Percentiles rank a stretch among this genome's conserved stretches.
phyloP scores from a whole-genome alignment of 2,888 invertebrate species.

The Synanthedon myopaeformis region DNA sequence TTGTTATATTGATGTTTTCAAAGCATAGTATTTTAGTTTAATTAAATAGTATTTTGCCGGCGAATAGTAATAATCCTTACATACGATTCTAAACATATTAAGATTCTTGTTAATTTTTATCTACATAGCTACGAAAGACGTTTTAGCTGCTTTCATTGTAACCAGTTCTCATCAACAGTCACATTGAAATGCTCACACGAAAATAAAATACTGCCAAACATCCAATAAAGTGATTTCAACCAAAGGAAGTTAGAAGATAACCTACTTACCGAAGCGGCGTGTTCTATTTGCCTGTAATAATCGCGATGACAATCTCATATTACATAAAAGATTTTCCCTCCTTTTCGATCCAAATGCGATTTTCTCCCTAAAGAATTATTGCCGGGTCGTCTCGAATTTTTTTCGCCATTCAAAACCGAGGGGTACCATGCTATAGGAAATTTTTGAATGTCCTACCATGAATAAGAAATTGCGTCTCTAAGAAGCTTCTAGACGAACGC shows the following conservation, averaged over 20 bases:
- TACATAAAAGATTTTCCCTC: constrained; percentile 71
- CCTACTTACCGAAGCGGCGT: constrained; percentile 68
- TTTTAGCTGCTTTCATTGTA: too few species aligned
- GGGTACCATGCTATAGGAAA: constrained; percentile 44
- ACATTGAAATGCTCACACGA: constrained; percentile 3
- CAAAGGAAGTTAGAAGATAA: constrained; percentile 66
- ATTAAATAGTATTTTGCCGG: too few species aligned
- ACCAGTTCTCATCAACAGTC: too few species aligned
- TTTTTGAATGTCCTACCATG: constrained; percentile 63
- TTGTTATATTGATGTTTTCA: too few species aligned
- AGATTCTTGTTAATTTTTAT: too few species aligned
- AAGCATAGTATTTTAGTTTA: too few species aligned
- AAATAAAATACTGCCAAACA: constrained; percentile 32
- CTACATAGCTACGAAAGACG: too few species aligned
- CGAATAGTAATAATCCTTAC: too few species aligned
- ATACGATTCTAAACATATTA: too few species aligned
- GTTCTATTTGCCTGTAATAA: constrained; percentile 71
- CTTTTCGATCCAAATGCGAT: constrained; percentile 67
- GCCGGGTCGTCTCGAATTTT: constrained; percentile 57
- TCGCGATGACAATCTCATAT: constrained; percentile 71
- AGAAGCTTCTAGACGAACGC: constrained; percentile 12
- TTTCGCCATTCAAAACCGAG: constrained; percentile 58
- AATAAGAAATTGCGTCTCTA: constrained; percentile 58
- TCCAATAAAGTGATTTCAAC: constrained; percentile 61
- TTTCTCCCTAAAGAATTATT: constrained; percentile 65